Base-by-base conservation (phyloP, 2,888 invertebrate genomes). In the Amphipoea lucens region DNA sequence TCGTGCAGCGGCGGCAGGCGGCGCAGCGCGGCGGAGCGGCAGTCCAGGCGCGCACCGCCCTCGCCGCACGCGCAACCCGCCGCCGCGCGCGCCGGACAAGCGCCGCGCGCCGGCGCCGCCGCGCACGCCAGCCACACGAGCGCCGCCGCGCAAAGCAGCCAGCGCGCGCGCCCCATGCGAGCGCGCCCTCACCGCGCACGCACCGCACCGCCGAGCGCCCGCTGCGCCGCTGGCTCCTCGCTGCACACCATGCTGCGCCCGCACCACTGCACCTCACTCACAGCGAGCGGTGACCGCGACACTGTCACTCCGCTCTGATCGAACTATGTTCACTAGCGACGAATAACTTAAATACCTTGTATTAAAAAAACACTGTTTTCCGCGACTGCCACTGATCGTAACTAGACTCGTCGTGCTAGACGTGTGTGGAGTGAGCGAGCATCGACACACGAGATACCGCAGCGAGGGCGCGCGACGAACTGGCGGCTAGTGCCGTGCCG, bases 1-100 rank as follows among this genome's bases (percentile, higher is more conserved):
- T 90, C 91, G 86, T 92, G 93, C 83, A 95, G 92, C 88, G 94
- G 93, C 89, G 96, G 95, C 91, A 95, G 89, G 74, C 88, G 90
- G 72, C 87, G 90, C 85, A 95, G 93, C 60, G 90, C 93, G 74
- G 92, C 94, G 81, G 88, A 92, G 88, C 95, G 94, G 90, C 95
- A 95, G 65, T 88, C 86, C 62, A 95, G 90, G 82, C 93, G 91
- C 78, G 93, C 87, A 89, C 93, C 94, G 81, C 91, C 93, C 80
- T 92, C 94, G 90, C 84, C 84, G 94, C 95, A 94, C 86, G 92
- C 90, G 94, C 94, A 93, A 89, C 91, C 88, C 86, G 89, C 89
- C 83, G 73, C 74, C 83, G 73, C 74, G 60, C 84, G 82, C 83
- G 79, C 73, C 71, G 80, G 85, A 0, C 85, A 84, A 97, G 70